A percentile compares a stretch with the other conserved stretches of the same genome.
Evolutionary conservation across 2,113 vertebrate genomes (phyloP).

Genomic region (Hoplias malabaricus): DNA sequence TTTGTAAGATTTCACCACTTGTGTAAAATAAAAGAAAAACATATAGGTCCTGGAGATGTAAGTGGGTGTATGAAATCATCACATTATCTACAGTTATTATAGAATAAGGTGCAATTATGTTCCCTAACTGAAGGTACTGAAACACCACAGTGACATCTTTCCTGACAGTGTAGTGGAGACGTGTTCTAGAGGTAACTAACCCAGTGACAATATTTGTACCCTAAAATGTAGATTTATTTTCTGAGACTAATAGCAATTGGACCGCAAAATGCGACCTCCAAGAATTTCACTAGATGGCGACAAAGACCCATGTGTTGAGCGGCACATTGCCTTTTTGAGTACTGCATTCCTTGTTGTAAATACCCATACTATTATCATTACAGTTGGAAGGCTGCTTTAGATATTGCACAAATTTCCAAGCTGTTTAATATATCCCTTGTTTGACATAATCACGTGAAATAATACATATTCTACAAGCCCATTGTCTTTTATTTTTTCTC

Average conservation of each 20-base stretch:
- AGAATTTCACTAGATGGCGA: slow-evolving; percentile 38
- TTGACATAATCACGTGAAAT: background rate
- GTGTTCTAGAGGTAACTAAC: no score
- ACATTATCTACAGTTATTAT: no score
- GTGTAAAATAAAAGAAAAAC: background rate
- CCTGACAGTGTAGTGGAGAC: no score
- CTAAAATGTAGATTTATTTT: no score
- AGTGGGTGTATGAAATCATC: no score
- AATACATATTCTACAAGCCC: background rate
- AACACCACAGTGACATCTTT: no score
- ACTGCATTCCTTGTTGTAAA: background rate
- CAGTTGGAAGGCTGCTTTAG: background rate
- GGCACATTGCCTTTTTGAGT: background rate
- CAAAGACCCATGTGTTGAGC: background rate
- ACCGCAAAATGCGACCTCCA: background rate
- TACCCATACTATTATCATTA: background rate
- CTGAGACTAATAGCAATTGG: no score
- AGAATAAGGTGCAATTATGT: no score
- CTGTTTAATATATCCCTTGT: background rate
- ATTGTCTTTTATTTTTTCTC: background rate
- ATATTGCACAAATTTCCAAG: background rate
- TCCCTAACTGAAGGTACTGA: no score
- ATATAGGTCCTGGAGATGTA: no score
- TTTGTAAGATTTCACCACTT: no score
- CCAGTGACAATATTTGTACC: no score